These are phyloP conservation scores for Numenius phaeopus DNA, from an alignment of 2,797 vertebrate genomes.

Conservation along the genomic window DNA sequence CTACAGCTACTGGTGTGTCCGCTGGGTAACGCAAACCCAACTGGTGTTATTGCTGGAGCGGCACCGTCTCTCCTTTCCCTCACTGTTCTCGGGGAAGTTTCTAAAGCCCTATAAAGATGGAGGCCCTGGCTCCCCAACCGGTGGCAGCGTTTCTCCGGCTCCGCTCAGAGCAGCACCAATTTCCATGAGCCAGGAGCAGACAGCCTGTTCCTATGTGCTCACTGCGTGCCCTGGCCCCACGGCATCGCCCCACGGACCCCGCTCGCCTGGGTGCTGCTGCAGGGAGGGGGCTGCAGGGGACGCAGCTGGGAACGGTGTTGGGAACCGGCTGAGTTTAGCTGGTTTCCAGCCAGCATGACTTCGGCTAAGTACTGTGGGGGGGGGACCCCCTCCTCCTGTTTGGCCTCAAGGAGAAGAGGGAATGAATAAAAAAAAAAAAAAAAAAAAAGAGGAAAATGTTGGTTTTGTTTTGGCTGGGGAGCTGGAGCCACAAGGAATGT, in stretches of 20 bases:
- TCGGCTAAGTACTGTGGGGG: background rate
- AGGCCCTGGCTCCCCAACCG: rapidly evolving
- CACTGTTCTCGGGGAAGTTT: rapidly evolving
- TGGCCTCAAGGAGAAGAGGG: background rate
- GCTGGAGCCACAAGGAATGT: conserved; percentile 51
- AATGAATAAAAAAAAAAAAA: background rate
- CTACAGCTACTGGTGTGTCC: rapidly evolving
- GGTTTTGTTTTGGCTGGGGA: conserved; percentile 64
- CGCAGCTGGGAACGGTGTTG: rapidly evolving
- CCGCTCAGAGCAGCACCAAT: rapidly evolving
- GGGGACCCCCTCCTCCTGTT: background rate
- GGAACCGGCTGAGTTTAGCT: background rate
- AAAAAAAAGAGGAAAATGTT: conserved; percentile 7
- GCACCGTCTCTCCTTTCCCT: rapidly evolving
- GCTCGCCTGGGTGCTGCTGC: background rate
- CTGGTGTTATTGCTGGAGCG: background rate
- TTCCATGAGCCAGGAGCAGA: background rate
- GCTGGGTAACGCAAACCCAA: rapidly evolving
- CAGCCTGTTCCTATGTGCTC: background rate
- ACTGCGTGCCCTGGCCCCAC: rapidly evolving
- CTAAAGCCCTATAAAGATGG: background rate
- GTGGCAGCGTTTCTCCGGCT: background rate
- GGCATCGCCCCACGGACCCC: rapidly evolving
- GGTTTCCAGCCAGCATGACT: background rate
- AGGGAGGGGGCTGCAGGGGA: background rate